Evolutionary conservation across 2,113 vertebrate genomes (phyloP), one percentile per base, ranked within the genome.

Genomic region (Hiodon alosoides): DNA sequence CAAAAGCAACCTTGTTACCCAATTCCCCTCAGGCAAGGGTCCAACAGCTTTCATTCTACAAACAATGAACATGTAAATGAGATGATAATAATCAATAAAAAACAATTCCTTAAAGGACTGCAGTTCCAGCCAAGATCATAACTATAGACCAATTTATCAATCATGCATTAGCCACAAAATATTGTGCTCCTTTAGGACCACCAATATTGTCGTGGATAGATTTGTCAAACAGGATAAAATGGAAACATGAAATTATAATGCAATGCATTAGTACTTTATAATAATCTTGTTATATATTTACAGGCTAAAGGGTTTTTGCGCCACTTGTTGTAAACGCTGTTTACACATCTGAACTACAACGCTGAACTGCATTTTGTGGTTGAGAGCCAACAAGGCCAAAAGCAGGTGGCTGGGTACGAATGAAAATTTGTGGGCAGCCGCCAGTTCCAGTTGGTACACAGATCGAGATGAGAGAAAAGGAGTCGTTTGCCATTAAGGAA

Each of bases 41-140:
- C 81, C 79, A 85, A 84, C 80, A 83, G 84, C 79, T 82, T 78
- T 74, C 80, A 79, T 82, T 60, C 75, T 81, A 77, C 17, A 81
- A 79, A 80, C 77, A 79, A 85, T 85, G 79, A 85, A 86, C 79
- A 85, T 85, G 83, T 72, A 81, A 83, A 85, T 76, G 59, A 77
- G 72, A 52, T 82, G 79, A 17, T 71, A 60, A 60, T 80, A 14
- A 11, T 71, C 71, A 64, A 70, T 74, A 78, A 53, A 54, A 58
- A 14, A 76, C 48, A 69, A 66, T 4, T 16, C 69, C 73, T 76
- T 72, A 77, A 69, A 66, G 72, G 62, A 65, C 59, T 66, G 52
- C 58, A 47, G 59, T 61, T 78, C 52, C 55, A 62, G 71, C 69
- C 77, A 81, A 81, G 77, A 77, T 77, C 77, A 79, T 61, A n/a